Base-by-base conservation (phyloP, 2,797 vertebrate species). In the Leptoclinus maculatus region DNA sequence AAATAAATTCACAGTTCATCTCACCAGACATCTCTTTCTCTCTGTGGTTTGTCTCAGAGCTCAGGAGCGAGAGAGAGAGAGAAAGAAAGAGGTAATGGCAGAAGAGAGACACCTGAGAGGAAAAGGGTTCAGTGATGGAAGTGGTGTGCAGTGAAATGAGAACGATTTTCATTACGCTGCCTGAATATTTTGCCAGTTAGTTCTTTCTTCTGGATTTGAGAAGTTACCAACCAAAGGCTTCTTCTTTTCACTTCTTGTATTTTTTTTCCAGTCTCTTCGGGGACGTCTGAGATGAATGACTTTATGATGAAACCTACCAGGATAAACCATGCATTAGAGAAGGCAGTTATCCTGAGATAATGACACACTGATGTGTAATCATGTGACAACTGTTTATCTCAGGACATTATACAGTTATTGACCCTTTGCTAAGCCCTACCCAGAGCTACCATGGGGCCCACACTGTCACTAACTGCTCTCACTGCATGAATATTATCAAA, bases 1-100 rank as follows among this genome's bases (percentile, higher is more conserved):
- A 66, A 58, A 58, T n/a, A 57, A 56, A 66, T 25, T 10, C 23
- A 73, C 38, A 74, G 60, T 56, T 54, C 51, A 73, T 23, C 47
- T 64, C 59, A 16, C 2, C 36, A 64, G 34, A 8, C 9, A 49
- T 49, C 19, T 49, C 51, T 7, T 3, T 29, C 6, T 57, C 6
- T 57, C 13, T 29, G 27, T 57, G 54, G 16, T 57, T 29, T 17
- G 54, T 57, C 27, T 29, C 27, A 29, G 27, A 7, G 7, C 27
- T 29, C 53, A 56, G 41, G 2, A 43, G n/a, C n/a, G 38, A 19
- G 47, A n/a, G 7, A n/a, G 16, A 60, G 17, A 47, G 23, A 63
- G 7, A 38, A 7, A 41, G 27, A 38, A 34, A 7, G 47, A 9
- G 11, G 27, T 12, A 32, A 41, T 16, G 45, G 56, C 36, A 38